Conservation (phyloP, 2,797 vertebrate species). For the Sebastes minor region DNA sequence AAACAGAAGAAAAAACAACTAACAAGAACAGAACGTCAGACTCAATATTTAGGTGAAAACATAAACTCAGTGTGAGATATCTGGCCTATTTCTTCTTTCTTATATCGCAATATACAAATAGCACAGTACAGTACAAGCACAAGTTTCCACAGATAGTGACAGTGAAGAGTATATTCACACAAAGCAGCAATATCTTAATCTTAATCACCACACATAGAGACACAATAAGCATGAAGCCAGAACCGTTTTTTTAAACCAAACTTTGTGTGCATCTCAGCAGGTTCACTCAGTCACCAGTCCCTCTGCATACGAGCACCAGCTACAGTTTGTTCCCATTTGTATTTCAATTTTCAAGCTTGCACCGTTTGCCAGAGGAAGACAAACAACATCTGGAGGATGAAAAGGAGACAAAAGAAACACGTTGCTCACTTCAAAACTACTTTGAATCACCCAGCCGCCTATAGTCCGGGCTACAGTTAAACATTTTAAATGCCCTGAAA, state of each 20-base stretch:
- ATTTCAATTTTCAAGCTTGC: not conserved
- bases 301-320: not conserved
- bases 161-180: not conserved
- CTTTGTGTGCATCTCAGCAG: not conserved
- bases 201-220: not conserved
- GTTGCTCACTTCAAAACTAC: not conserved
- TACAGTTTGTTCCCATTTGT: not conserved
- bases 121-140: too few species aligned
- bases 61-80: too few species aligned
- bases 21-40: too few species aligned
- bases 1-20: too few species aligned
- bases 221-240: not conserved
- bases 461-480: not conserved
- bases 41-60: too few species aligned
- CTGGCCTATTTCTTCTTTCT: too few species aligned
- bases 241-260: not conserved
- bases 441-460: not conserved
- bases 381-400: conserved; percentile 10
- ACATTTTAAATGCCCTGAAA: not conserved
- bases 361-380: not conserved
- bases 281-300: not conserved
- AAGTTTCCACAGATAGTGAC: too few species aligned
- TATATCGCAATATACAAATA: too few species aligned
- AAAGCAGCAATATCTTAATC: not conserved
- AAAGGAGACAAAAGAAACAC: not conserved